Evolutionary conservation across 2,113 vertebrate species (phyloP).

Genomic region (Nothobranchius furzeri): DNA sequence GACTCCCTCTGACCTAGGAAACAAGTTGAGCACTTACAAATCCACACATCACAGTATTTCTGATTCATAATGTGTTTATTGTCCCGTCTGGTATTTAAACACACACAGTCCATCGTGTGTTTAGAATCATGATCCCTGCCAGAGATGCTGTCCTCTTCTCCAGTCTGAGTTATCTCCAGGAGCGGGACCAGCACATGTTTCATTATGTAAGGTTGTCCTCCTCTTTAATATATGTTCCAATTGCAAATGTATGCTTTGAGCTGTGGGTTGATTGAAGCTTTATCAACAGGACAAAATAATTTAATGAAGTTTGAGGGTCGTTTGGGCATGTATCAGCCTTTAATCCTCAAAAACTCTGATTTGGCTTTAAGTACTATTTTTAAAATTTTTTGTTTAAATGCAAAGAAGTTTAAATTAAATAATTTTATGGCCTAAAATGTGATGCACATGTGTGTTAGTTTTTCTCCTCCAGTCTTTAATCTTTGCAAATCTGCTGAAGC

Average conservation of each 20-base stretch:
- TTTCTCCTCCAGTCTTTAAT: not conserved
- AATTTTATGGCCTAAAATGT: too few relatives aligned
- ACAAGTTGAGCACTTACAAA: not conserved
- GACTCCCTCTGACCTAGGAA: constrained; percentile 2
- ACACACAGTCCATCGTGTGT: not conserved
- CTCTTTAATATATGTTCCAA: constrained; percentile 20
- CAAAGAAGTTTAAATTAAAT: too few relatives aligned
- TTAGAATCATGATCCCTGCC: constrained; percentile 5
- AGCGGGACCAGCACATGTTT: constrained; percentile 32
- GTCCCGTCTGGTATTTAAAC: too few relatives aligned
- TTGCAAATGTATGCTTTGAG: constrained; percentile 14
- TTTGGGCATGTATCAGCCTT: too few relatives aligned
- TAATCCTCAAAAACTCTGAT: too few relatives aligned
- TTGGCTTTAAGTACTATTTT: too few relatives aligned
- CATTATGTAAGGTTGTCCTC: constrained; percentile 60
- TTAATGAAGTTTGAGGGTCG: too few relatives aligned
- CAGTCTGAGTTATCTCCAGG: constrained; percentile 53
- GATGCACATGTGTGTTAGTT: too few relatives aligned
- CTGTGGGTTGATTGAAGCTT: not conserved
- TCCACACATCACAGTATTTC: not conserved
- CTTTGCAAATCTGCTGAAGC: too few relatives aligned
- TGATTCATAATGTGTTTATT: too few relatives aligned
- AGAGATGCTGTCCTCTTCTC: constrained; percentile 60
- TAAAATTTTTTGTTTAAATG: too few relatives aligned
- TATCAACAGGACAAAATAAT: not conserved